Evolutionary conservation across 2,113 vertebrate genomes (phyloP).

Genomic region (Neodon shergylaensis): DNA sequence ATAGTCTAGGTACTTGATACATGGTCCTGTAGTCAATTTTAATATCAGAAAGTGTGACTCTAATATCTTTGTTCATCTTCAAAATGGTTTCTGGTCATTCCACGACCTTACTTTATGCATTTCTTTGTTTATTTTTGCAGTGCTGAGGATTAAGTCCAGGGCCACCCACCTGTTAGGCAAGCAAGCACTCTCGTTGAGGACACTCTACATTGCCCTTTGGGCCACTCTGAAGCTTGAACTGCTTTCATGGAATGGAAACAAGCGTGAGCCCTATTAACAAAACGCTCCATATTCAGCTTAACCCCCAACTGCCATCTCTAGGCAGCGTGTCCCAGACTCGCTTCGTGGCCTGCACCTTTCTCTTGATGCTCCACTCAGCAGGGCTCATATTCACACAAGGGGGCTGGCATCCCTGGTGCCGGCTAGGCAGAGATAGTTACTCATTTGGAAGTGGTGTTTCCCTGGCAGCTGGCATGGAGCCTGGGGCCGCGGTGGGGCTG

Average conservation of each 20-base stretch:
- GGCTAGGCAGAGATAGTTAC: not conserved
- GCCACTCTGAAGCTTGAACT: not conserved
- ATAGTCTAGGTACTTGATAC: not conserved
- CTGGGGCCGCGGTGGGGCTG: not conserved
- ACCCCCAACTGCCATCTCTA: not conserved
- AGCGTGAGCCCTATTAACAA: not conserved
- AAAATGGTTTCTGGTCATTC: not conserved
- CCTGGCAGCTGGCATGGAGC: not conserved
- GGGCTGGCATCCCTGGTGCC: not conserved
- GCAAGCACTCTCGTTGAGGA: not conserved
- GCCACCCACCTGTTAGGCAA: not conserved
- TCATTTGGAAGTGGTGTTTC: conserved; percentile 25
- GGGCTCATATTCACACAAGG: not conserved
- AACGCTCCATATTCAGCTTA: not conserved
- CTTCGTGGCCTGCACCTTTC: not conserved
- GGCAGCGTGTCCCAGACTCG: not conserved
- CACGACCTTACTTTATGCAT: not conserved
- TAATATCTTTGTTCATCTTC: not conserved
- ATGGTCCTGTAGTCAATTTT: not conserved
- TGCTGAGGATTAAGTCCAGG: not conserved
- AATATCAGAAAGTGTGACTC: not conserved
- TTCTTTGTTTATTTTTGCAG: not conserved
- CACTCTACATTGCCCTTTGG: not conserved
- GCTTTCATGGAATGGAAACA: not conserved
- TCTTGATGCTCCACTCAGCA: not conserved